Evolutionary conservation across 2,797 vertebrate genomes (phyloP).

Genomic region (Menidia menidia): DNA sequence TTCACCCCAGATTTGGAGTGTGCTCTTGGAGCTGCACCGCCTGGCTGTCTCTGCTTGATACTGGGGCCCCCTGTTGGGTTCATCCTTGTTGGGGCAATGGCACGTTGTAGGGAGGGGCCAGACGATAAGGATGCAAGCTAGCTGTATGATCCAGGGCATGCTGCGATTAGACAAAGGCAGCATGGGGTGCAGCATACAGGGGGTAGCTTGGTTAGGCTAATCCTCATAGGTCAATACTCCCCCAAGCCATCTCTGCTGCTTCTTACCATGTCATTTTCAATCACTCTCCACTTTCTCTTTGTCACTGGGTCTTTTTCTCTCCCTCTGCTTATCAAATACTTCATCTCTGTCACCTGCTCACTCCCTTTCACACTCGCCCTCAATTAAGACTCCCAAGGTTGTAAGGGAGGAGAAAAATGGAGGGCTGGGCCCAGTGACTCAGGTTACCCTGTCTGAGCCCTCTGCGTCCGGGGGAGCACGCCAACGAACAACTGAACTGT

Average conservation of each 20-base stretch:
- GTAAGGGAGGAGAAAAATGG: conserved; percentile 26
- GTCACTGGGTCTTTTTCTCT: conserved; percentile 5
- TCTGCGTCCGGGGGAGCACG: conserved; percentile 60
- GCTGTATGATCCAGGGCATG: conserved; percentile 50
- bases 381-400: conserved; percentile 36
- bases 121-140: conserved; percentile 37
- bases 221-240: conserved; percentile 44
- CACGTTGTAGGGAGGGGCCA: conserved; percentile 44
- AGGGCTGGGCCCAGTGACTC: conserved; percentile 37
- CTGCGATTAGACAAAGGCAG: conserved; percentile 79
- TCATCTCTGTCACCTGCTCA: conserved; percentile 49
- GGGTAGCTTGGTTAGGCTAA: conserved; percentile 56
- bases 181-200: conserved; percentile 57
- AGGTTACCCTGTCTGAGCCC: conserved; percentile 62
- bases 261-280: conserved; percentile 27
- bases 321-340: conserved; percentile 31
- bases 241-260: conserved; percentile 22
- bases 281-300: conserved; percentile 24
- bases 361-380: conserved; percentile 20
- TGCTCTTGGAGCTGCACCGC: conserved; percentile 61
- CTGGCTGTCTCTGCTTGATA: conserved; percentile 60
- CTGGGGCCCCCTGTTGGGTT: conserved; percentile 66
- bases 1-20: conserved; percentile 61
- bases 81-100: conserved; percentile 64
- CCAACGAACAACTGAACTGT: conserved; percentile 62